Evolutionary conservation across 2,888 invertebrate species (phyloP).

Genomic region (Automeris io): DNA sequence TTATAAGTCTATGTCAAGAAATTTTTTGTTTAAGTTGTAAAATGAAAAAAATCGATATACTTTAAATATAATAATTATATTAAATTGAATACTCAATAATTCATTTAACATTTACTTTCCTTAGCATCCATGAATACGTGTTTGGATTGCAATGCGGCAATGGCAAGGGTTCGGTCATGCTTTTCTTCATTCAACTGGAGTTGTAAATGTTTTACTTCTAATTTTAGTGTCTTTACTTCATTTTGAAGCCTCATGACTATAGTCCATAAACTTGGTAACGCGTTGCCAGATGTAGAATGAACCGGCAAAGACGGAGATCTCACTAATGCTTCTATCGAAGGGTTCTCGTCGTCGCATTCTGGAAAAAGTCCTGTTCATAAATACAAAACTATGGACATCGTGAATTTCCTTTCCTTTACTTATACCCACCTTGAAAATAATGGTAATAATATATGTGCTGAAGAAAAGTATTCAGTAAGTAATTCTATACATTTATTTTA

Average conservation of each 20-base stretch:
- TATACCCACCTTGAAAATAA: constrained; percentile 6
- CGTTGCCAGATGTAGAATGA: constrained; percentile 48
- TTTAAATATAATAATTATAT: background rate
- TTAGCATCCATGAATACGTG: constrained; percentile 61
- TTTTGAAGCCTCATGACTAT: constrained; percentile 86
- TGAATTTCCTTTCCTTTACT: background rate
- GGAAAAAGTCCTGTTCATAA: constrained; percentile 33
- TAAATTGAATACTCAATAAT: constrained; percentile 6
- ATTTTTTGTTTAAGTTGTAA: too few species aligned
- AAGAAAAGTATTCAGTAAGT: constrained; percentile 1
- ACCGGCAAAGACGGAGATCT: constrained; percentile 68
- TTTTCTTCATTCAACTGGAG: constrained; percentile 83
- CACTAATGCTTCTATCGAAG: constrained; percentile 60
- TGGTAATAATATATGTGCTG: background rate
- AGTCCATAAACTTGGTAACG: constrained; percentile 82
- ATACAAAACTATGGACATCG: background rate
- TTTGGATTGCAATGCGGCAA: constrained; percentile 58
- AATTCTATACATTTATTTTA: background rate
- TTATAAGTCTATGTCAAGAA: too few species aligned
- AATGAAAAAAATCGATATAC: background rate
- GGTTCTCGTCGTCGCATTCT: constrained; percentile 70
- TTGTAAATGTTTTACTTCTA: constrained; percentile 76
- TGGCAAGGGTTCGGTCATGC: constrained; percentile 67
- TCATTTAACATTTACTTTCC: constrained; percentile 66
- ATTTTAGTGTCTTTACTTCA: constrained; percentile 81